Evolutionary conservation across 2,888 invertebrate species (phyloP).

Genomic region (Chaitophorus viminalis): DNA sequence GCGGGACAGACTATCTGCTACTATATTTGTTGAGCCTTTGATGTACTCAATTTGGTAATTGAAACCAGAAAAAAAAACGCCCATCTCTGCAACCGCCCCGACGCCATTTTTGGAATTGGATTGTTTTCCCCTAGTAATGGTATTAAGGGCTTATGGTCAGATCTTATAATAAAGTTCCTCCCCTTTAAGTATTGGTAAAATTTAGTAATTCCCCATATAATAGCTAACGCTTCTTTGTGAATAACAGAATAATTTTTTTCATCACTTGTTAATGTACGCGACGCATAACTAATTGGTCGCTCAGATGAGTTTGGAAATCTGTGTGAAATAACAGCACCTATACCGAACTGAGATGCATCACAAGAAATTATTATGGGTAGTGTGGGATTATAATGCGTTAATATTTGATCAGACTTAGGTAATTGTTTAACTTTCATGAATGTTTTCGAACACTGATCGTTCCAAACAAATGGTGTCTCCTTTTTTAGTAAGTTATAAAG

Average conservation of each 20-base stretch:
- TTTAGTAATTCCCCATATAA: conserved; percentile 66
- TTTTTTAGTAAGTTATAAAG: not conserved
- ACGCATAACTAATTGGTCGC: conserved; percentile 66
- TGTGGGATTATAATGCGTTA: conserved; percentile 17
- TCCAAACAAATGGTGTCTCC: not conserved
- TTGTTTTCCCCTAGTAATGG: conserved; percentile 31
- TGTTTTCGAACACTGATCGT: not conserved
- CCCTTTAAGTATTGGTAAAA: conserved; percentile 67
- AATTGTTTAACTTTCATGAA: not conserved
- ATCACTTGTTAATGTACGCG: conserved; percentile 65
- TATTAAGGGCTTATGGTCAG: conserved; percentile 48
- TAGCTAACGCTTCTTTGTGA: conserved; percentile 66
- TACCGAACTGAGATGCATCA: conserved; percentile 52
- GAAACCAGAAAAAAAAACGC: conserved; percentile 48
- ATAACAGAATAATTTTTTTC: conserved; percentile 66
- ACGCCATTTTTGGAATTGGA: conserved; percentile 42
- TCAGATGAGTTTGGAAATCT: conserved; percentile 64
- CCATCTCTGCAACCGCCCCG: conserved; percentile 23
- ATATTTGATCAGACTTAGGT: conserved; percentile 25
- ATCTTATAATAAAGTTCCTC: conserved; percentile 52
- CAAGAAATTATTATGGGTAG: conserved; percentile 40
- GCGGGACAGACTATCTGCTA: conserved; percentile 45
- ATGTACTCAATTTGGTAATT: conserved; percentile 43
- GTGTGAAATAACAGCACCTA: conserved; percentile 63
- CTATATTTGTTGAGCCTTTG: conserved; percentile 22